Conservation (phyloP, 2,113 vertebrate genomes). For the Aegotheles bennettii region DNA sequence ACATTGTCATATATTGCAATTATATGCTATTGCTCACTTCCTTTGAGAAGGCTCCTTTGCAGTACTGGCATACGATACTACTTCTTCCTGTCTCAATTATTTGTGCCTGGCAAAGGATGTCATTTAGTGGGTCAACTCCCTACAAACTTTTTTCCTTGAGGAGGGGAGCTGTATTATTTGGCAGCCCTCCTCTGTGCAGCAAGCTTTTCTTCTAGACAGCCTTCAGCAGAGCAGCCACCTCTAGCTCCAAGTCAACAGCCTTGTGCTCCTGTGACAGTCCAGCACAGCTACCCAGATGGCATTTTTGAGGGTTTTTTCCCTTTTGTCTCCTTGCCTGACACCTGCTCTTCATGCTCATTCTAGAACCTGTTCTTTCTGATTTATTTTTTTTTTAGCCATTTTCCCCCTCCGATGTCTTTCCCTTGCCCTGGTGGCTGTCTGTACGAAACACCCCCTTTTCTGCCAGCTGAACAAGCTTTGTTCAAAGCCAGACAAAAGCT, state of each 20-base stretch:
- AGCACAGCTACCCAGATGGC: rapidly evolving
- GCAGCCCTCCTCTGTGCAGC: not conserved
- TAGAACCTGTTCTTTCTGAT: not conserved
- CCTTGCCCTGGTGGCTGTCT: not conserved
- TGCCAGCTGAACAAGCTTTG: not conserved
- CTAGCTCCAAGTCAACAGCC: not conserved
- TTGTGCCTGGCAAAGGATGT: not conserved
- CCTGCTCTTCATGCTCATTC: not conserved
- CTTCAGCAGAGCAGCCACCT: not conserved
- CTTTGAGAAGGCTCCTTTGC: not conserved
- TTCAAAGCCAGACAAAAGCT: not conserved
- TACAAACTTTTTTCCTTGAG: too few species aligned
- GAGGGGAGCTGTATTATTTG: not conserved
- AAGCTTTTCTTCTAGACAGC: not conserved
- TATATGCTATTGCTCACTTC: not conserved
- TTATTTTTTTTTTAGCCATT: not conserved
- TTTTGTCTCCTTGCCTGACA: not conserved
- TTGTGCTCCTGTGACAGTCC: not conserved
- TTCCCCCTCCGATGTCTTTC: not conserved
- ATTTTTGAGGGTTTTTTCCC: rapidly evolving
- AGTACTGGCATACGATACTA: rapidly evolving
- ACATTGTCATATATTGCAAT: not conserved
- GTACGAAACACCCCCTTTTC: not conserved
- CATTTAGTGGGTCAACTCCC: not conserved
- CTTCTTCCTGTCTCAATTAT: not conserved